Base-by-base conservation (phyloP, 2,797 vertebrate genomes). In the Parambassis ranga region DNA sequence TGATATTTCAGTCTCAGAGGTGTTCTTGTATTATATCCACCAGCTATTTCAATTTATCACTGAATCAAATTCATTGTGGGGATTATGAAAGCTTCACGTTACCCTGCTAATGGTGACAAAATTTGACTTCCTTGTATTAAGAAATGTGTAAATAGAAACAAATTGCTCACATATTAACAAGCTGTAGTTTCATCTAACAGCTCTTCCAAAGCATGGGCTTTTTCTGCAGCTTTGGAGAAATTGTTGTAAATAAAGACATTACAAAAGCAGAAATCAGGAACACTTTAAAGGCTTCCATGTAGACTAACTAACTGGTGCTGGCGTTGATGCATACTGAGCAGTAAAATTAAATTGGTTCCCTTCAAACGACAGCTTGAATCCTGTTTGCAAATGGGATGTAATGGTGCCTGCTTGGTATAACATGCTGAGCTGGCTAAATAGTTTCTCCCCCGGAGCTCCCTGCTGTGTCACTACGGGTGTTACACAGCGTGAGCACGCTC, bases 331-430 rank as follows among this genome's bases (percentile, higher is more conserved):
- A 57, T 22, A 55, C 56, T 48, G 65, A 28, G 63, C 70, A 67
- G 65, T 82, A 52, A 71, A 79, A 86, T 81, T 71, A 67, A 75
- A 83, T 73, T 79, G 70, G 44, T 65, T 80, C 48, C 28, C 28
- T 41, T 53, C 52, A 69, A 39, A 84, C 59, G 73, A 71, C 63
- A 65, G 53, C 68, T 64, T 71, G 59, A 76, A 75, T 77, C 67
- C 57, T 81, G 71, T 79, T 79, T 81, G 65, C 55, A 85, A 87
- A 84, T 75, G 47, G 63, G 66, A 56, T 60, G 33, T 83, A 79
- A 86, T 76, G 47, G 28, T 61, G 67, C 35, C 62, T 71, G 36
- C 73, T 76, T 63, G 51, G 50, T 75, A 35, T 51, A n/a, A 71
- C 57, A 74, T 10, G 22, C 80, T 72, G 65, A 85, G 76, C 47